These are phyloP conservation scores for Channallabes apus DNA, from an alignment of 2,797 vertebrate genomes.

Conservation along the genomic window DNA sequence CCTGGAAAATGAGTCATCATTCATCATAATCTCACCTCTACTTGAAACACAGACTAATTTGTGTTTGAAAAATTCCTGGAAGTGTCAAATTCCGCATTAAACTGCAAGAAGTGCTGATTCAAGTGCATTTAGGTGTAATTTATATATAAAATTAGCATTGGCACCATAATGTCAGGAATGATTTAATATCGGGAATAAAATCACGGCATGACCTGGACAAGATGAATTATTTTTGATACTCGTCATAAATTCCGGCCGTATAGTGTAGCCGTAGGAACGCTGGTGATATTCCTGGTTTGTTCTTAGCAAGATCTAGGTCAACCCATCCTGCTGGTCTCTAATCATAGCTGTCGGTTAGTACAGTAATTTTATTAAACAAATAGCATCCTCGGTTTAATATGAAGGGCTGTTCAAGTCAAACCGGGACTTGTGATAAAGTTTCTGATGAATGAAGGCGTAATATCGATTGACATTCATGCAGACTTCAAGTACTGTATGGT, in stretches of 20 bases:
- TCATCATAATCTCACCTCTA: neutral
- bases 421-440: too few relatives aligned
- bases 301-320: too few relatives aligned
- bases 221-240: neutral
- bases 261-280: neutral
- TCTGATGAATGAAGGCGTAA: too few relatives aligned
- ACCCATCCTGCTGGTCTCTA: neutral
- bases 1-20: neutral
- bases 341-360: neutral
- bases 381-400: neutral
- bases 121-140: too few relatives aligned
- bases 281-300: neutral
- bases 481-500: too few relatives aligned
- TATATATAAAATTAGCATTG: neutral
- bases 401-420: too few relatives aligned
- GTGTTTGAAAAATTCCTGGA: neutral
- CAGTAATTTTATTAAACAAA: too few relatives aligned
- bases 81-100: neutral
- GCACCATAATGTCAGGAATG: neutral
- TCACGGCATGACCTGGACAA: neutral
- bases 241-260: neutral
- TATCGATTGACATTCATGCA: too few relatives aligned
- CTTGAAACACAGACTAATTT: neutral
- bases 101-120: neutral
- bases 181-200: neutral